Evolutionary conservation across 2,113 vertebrate genomes (phyloP).

Genomic region (Shinisaurus crocodilurus): DNA sequence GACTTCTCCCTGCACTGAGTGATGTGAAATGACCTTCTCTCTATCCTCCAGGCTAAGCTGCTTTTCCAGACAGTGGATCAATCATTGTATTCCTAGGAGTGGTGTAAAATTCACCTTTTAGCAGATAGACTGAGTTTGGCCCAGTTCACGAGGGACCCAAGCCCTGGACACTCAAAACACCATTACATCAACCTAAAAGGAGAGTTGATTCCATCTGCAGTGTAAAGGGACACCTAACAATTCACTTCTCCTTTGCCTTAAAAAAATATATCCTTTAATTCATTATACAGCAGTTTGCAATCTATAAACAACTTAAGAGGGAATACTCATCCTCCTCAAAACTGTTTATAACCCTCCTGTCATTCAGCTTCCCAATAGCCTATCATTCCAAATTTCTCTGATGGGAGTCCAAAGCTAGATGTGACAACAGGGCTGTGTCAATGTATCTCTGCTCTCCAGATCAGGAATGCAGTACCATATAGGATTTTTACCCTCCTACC

Average conservation of each 20-base stretch:
- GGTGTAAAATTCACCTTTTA: conserved; percentile 46
- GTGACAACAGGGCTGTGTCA: not conserved
- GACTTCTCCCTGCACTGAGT: conserved; percentile 19
- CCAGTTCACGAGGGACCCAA: not conserved
- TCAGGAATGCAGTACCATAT: not conserved
- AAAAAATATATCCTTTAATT: not conserved
- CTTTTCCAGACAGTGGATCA: conserved; percentile 42
- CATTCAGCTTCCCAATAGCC: not conserved
- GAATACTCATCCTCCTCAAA: not conserved
- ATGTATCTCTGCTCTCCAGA: not conserved
- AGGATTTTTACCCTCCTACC: not conserved
- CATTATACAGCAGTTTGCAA: not conserved
- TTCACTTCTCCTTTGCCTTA: conserved; percentile 12
- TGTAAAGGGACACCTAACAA: conserved; percentile 20
- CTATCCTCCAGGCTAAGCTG: conserved; percentile 8
- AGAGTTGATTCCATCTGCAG: not conserved
- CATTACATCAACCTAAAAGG: conserved; percentile 20
- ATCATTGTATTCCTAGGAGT: not conserved
- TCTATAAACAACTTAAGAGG: not conserved
- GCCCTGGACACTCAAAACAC: not conserved
- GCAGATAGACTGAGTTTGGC: not conserved
- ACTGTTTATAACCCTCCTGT: not conserved
- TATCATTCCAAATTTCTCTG: not conserved
- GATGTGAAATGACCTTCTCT: conserved; percentile 44
- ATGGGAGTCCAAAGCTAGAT: not conserved